A percentile compares a stretch with the other conserved stretches of the same genome.
phyloP scores from a whole-genome alignment of 1,140 invertebrate genomes.

The Cydia fagiglandana region DNA sequence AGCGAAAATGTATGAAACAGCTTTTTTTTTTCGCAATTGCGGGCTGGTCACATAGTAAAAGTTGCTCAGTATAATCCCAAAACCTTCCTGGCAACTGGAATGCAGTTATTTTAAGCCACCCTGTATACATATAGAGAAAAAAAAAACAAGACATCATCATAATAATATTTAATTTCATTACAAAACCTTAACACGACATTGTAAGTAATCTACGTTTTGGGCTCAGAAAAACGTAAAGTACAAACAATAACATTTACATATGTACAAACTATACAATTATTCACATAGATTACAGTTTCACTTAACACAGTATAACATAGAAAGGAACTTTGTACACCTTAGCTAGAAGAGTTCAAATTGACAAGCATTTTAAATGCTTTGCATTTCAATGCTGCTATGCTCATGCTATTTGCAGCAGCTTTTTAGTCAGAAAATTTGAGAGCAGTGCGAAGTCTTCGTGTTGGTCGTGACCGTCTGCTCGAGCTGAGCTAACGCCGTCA shows the following conservation, averaged over 20 bases:
- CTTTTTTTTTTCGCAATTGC: no score
- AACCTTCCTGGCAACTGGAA: no score
- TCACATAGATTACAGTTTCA: slow-evolving; percentile 39
- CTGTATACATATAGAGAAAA: not conserved
- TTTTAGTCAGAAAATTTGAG: slow-evolving; percentile 78
- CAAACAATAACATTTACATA: slow-evolving; percentile 46
- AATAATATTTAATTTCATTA: slow-evolving; percentile 55
- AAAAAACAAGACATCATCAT: not conserved
- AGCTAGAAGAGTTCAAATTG: slow-evolving; percentile 50
- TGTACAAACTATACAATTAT: slow-evolving; percentile 54
- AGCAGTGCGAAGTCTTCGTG: slow-evolving; percentile 77
- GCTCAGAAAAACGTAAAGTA: slow-evolving; percentile 73
- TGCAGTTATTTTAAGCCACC: no score
- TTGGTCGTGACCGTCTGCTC: slow-evolving; percentile 78
- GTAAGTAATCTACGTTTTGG: slow-evolving; percentile 67
- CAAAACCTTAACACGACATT: slow-evolving; percentile 52
- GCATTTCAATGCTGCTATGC: slow-evolving; percentile 59
- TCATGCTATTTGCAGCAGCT: slow-evolving; percentile 73
- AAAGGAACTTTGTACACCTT: slow-evolving; percentile 65
- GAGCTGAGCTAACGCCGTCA: slow-evolving; percentile 81
- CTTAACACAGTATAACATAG: slow-evolving; percentile 32
- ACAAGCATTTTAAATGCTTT: slow-evolving; percentile 63
- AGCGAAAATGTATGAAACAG: no score
- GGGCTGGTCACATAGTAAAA: no score
- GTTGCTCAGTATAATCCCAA: no score